Percentiles rank a stretch among this genome's conserved stretches.
These are phyloP conservation scores for Gasteruption jaculator DNA, from an alignment of 2,888 invertebrate species.

Conservation along the genomic window DNA sequence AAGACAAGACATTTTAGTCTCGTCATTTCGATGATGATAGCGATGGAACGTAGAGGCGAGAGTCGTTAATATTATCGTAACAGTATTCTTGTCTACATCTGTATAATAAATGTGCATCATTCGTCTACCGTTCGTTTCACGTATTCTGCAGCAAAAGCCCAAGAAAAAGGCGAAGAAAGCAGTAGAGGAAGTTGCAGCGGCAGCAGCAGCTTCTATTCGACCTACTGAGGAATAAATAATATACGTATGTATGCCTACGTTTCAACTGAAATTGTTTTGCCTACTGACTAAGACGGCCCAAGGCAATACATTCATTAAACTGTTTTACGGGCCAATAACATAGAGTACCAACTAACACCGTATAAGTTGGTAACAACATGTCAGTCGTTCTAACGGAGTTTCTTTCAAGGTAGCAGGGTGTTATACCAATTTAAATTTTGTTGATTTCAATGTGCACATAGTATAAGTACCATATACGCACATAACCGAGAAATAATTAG, in stretches of 20 bases:
- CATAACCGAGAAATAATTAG: conserved; percentile 28
- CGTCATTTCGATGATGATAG: conserved; percentile 1
- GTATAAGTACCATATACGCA: too few species aligned
- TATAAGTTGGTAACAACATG: conserved; percentile 46
- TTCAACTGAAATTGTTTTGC: conserved; percentile 42
- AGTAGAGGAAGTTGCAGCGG: conserved; percentile 6
- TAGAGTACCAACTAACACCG: conserved; percentile 32
- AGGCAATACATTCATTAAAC: conserved; percentile 48
- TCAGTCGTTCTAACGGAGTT: conserved; percentile 46
- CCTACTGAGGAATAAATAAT: conserved; percentile 34
- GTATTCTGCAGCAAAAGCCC: too few species aligned
- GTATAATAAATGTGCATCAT: too few species aligned
- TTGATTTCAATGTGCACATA: conserved; percentile 21
- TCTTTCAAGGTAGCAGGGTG: too few species aligned
- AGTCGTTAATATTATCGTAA: conserved; percentile 31
- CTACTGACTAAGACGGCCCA: conserved; percentile 28
- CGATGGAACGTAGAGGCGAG: conserved; percentile 4
- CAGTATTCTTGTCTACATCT: conserved; percentile 28
- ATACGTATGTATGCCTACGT: conserved; percentile 25
- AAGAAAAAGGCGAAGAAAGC: too few species aligned
- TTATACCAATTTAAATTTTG: too few species aligned
- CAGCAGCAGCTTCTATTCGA: conserved; percentile 25
- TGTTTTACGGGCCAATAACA: conserved; percentile 43
- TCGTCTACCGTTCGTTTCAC: too few species aligned
- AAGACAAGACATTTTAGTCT: too few species aligned